Conservation (phyloP, 2,113 vertebrate species). For the Phrynosoma platyrhinos region DNA sequence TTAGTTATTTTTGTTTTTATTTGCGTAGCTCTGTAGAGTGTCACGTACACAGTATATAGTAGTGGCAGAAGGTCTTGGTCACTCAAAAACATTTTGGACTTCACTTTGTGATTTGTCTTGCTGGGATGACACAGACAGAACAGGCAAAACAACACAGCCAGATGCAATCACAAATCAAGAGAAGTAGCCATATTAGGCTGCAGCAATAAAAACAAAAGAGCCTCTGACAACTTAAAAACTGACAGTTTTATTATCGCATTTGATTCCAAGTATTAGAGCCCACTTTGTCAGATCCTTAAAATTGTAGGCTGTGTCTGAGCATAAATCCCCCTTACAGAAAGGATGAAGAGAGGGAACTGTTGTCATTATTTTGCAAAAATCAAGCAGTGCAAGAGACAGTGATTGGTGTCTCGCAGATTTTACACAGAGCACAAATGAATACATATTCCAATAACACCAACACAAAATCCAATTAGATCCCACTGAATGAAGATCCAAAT, state of each 20-base stretch:
- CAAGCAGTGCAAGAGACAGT: neutral
- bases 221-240: neutral
- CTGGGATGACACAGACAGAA: neutral
- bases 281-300: neutral
- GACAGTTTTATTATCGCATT: neutral
- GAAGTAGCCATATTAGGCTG: neutral
- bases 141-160: neutral
- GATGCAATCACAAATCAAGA: neutral
- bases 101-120: neutral
- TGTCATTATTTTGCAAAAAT: neutral
- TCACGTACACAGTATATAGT: neutral
- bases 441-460: neutral
- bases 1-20: neutral
- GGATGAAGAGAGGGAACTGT: neutral
- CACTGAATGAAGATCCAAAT: neutral
- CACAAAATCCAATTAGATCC: neutral
- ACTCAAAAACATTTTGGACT: neutral
- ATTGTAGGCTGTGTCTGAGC: neutral
- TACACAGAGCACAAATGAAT: neutral
- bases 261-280: neutral
- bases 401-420: neutral
- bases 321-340: neutral
- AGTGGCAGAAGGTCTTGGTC: neutral
- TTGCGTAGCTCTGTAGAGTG: neutral
- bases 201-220: neutral